A percentile compares a stretch with the other conserved stretches of the same genome.
These are phyloP conservation scores for Trematomus bernacchii DNA, from an alignment of 2,797 vertebrate genomes.

Conservation along the genomic window DNA sequence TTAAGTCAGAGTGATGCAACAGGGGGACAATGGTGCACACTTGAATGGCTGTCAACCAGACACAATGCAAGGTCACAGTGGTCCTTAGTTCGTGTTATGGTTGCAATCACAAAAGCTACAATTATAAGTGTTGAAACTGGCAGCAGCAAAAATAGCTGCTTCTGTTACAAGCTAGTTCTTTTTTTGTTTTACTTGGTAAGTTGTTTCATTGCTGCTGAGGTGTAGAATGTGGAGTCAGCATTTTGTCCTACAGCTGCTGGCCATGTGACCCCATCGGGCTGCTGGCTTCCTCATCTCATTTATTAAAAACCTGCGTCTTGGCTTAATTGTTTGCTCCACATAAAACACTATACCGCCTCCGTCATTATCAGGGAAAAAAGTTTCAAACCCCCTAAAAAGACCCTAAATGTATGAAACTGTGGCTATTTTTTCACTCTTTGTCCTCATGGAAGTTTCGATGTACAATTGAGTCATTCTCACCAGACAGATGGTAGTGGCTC, in stretches of 20 bases:
- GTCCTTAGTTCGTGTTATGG: not conserved
- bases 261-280: not conserved
- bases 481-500: conserved; percentile 45
- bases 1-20: not conserved
- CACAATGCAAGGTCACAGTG: conserved; percentile 10
- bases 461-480: conserved; percentile 5
- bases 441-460: not conserved
- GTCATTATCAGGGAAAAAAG: too few relatives aligned
- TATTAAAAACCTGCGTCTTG: not conserved
- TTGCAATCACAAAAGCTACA: not conserved
- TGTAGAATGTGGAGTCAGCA: conserved; percentile 8
- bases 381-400: not conserved
- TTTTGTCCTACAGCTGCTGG: not conserved
- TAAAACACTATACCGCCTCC: not conserved
- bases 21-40: not conserved
- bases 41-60: not conserved
- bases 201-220: not conserved
- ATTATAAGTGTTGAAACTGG: not conserved
- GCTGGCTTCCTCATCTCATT: not conserved
- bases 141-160: not conserved
- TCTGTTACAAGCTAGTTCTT: not conserved
- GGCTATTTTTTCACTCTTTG: not conserved
- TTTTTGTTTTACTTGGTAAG: not conserved
- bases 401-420: not conserved
- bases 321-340: too few relatives aligned